Base-by-base conservation (phyloP, 1,140 invertebrate species). In the Thaumetopoea pityocampa region DNA sequence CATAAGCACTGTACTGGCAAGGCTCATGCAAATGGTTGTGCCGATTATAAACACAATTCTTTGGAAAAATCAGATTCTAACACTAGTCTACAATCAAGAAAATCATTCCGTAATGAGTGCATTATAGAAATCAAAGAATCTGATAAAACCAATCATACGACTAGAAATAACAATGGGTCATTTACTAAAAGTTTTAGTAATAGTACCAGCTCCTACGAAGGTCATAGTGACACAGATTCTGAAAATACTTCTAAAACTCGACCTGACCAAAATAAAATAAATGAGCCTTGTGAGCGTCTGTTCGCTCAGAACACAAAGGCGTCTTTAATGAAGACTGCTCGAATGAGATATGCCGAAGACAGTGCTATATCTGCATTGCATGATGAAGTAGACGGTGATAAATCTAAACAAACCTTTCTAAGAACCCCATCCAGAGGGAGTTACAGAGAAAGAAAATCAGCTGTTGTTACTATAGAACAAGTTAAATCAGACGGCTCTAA, bases 1-100 rank as follows among this genome's bases (percentile, higher is more conserved):
- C 91, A 92, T 67, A 88, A 87, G 51, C 89, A 89, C 15, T 93
- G 92, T 58, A 90, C 89, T 8, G 91, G 91, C 19, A 91, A 90
- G 51, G 88, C 90, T 0, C 92, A 93, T 54, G 91, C 90, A 4
- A 88, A 89, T 34, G 90, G 90, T 22, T 79, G 81, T 51, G 43
- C 67, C 11, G 84, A 85, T 43, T 62, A 73, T 9, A 70, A 67
- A 40, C 53, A 67, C 6, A 76, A 67, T 51, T 55, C 69, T 15
- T 63, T 85, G 1, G 53, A 57, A 3, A 84, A 85, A 48, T 85
- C 78, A 1, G 82, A 85, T 35, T 85, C 82, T 4, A 85, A 73
- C 46, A 65, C 65, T n/a, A 86, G 77, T 38, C 51, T 86, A 1
- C 74, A 82, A 40, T 86, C 85, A 2, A 69, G 57, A 24, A 78